Evolutionary conservation across 2,888 invertebrate species (phyloP), one percentile per base, ranked within the genome.

Genomic region (Melieria picta): DNA sequence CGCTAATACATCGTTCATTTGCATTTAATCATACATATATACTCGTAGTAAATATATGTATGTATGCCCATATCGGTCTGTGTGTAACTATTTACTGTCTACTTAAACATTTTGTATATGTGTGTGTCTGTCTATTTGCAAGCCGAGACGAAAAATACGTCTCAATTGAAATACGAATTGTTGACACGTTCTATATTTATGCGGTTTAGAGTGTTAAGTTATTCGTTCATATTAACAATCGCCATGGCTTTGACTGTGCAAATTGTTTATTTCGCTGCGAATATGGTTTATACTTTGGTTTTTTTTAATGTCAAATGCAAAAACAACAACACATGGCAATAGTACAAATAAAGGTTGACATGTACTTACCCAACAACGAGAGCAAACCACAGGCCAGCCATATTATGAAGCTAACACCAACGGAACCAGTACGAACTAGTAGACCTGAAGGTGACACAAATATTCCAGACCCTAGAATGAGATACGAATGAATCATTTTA

Each of bases 391-490:
- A 97, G 83, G 94, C 91, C 89, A 94, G 93, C 98, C 98, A 98
- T 85, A 97, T 93, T 86, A 97, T 90, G 89, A 98, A 94, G 89
- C 96, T 95, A 88, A 96, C 91, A 88, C 96, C 97, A 88, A 97
- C 94, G 86, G 97, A 98, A 88, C 94, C 95, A 83, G 95, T 95
- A 88, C 94, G 91, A 88, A 92, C 91, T 87, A 98, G 89, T 86
- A 98, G 93, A 88, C 96, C 96, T 88, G 96, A 95, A 87, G 98
- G 97, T 89, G 97, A 97, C 88, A 98, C 96, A 91, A 98, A 98
- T 88, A 98, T 97, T 90, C 98, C 98, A 88, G 97, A 98, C 86
- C 97, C 96, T 96, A 87, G 11, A 69, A 65, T 50, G 30, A 42
- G 13, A 9, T 50, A 66, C 48, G 4, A 66, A 62, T 7, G 42